Evolutionary conservation across 2,113 vertebrate genomes (phyloP), one percentile per base, ranked within the genome.

Genomic region (Pogona vitticeps): DNA sequence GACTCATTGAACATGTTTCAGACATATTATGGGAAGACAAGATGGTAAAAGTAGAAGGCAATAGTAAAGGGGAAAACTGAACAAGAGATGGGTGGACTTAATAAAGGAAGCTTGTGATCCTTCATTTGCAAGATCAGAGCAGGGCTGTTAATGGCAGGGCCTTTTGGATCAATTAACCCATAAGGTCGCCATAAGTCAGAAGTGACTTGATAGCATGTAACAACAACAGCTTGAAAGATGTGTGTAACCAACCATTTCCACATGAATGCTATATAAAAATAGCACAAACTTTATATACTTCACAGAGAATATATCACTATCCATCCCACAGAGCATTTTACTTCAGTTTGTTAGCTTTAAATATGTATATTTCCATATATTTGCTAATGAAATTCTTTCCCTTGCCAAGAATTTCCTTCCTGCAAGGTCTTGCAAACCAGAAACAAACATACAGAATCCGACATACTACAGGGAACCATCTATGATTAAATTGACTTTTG

Each of bases 401-500:
- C 52, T 86, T 88, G 86, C 83, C 90, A 85, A 91, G 91, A 88
- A 91, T 84, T 59, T 91, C 90, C 84, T 91, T 94, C 80, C 82
- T 94, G 59, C 82, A 86, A n/a, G 76, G 94, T 91, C 91, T 91
- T 86, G 40, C 83, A 94, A 95, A 94, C 87, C 52, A 86, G 70
- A 95, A 84, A 85, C 77, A 88, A 85, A 63, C 86, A 93, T 91
- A 93, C 91, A 92, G 87, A 70, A n/a, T 90, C 87, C 0, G 73
- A 91, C 88, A 86, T 90, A 38, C 83, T 91, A 68, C 77, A 90
- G 18, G 86, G 90, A 93, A 86, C 88, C 90, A 87, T 90, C 92
- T 81, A 72, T 95, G 79, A 93, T 79, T 79, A 86, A 84, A 83
- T 83, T 96, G 95, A 96, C 65, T 90, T 96, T 92, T 93, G 85